Evolutionary conservation across 92 coral and sea anemone species (phyloP).

Genomic region (Nematostella vectensis): DNA sequence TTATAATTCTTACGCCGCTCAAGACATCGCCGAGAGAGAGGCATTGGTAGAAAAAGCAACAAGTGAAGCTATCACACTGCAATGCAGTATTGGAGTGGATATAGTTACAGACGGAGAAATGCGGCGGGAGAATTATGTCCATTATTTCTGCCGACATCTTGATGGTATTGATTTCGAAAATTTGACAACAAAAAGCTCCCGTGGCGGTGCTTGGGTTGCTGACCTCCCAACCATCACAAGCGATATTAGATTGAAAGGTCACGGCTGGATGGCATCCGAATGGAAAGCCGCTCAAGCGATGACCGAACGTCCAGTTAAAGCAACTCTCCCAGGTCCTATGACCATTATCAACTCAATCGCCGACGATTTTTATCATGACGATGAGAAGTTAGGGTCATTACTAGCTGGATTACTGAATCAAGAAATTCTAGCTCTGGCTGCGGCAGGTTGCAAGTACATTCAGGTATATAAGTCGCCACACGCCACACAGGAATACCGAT

Average conservation of each 20-base stretch:
- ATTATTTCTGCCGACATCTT: constrained; percentile 68
- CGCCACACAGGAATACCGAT: too few relatives aligned
- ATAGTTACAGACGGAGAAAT: constrained; percentile 84
- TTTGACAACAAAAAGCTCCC: constrained; percentile 27
- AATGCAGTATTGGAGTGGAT: constrained; percentile 57
- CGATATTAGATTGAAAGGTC: constrained; percentile 30
- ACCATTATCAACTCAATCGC: constrained; percentile 56
- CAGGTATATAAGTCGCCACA: too few relatives aligned
- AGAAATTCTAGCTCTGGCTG: constrained; percentile 60
- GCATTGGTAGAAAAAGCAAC: constrained; percentile 43
- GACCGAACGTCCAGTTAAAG: constrained; percentile 46
- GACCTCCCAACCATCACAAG: constrained; percentile 52
- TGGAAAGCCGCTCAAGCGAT: constrained; percentile 61
- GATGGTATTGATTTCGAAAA: constrained; percentile 67
- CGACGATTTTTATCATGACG: constrained; percentile 48
- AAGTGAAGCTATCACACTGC: constrained; percentile 37
- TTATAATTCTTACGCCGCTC: constrained; percentile 15
- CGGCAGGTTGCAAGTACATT: constrained; percentile 70
- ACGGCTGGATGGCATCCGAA: constrained; percentile 57
- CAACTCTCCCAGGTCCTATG: constrained; percentile 88
- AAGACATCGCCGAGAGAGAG: background rate
- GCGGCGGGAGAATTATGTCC: constrained; percentile 61
- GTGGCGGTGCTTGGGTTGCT: constrained; percentile 48
- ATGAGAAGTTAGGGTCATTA: constrained; percentile 22
- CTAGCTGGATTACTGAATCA: constrained; percentile 46